Evolutionary conservation across 1,140 invertebrate species (phyloP).

Genomic region (Propsilocerus akamusi): DNA sequence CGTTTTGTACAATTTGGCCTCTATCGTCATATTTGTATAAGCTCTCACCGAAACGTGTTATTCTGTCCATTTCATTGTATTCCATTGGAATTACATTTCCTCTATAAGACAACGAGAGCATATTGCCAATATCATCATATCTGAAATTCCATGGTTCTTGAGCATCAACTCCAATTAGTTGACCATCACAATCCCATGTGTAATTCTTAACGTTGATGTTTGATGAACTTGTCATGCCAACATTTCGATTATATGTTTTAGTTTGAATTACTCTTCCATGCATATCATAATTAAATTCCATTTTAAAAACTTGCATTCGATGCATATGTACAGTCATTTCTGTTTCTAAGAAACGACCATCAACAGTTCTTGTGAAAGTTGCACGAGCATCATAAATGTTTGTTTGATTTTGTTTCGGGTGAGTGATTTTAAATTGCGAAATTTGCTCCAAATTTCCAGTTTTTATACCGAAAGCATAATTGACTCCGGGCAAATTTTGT

Average conservation of each 20-base stretch:
- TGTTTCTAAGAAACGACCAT: slow-evolving; percentile 62
- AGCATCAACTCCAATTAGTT: slow-evolving; percentile 70
- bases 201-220: slow-evolving; percentile 74
- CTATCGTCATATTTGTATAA: slow-evolving; percentile 76
- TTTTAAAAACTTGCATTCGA: slow-evolving; percentile 68
- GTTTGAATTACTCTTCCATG: slow-evolving; percentile 74
- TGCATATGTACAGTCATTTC: slow-evolving; percentile 72
- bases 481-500: slow-evolving; percentile 55
- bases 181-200: slow-evolving; percentile 81
- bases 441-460: slow-evolving; percentile 58
- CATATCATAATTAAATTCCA: slow-evolving; percentile 73
- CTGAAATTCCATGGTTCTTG: slow-evolving; percentile 88
- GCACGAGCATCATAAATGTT: slow-evolving; percentile 70
- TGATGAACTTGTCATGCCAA: slow-evolving; percentile 71
- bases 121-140: slow-evolving; percentile 88
- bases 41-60: slow-evolving; percentile 79
- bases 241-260: slow-evolving; percentile 67
- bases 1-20: slow-evolving; percentile 80
- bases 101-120: slow-evolving; percentile 71
- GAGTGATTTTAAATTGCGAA: slow-evolving; percentile 58
- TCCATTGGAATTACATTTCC: slow-evolving; percentile 83
- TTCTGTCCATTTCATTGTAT: slow-evolving; percentile 74
- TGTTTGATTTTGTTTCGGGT: slow-evolving; percentile 57
- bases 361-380: slow-evolving; percentile 58
- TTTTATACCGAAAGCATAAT: slow-evolving; percentile 54